These are phyloP conservation scores for Marmota monax DNA, from an alignment of 2,113 vertebrate species.

Conservation along the genomic window DNA sequence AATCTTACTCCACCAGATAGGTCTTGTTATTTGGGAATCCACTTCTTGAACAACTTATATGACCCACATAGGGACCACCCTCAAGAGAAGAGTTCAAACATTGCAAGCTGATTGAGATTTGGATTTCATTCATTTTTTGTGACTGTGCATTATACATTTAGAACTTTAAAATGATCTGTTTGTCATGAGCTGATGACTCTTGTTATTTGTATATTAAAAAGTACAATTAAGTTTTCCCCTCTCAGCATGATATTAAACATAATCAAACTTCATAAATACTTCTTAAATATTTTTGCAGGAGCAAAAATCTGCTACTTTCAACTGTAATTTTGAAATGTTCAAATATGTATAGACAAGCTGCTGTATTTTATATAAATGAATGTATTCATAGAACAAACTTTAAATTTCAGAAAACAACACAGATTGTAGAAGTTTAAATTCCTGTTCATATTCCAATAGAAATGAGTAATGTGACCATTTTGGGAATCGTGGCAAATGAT, in stretches of 20 bases:
- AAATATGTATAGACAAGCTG: slow-evolving; percentile 86
- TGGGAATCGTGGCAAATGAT: slow-evolving; percentile 75
- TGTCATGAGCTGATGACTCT: slow-evolving; percentile 17
- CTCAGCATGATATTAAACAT: slow-evolving; percentile 76
- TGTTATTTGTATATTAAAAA: slow-evolving; percentile 67
- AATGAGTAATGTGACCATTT: slow-evolving; percentile 83
- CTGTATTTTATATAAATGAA: slow-evolving; percentile 85
- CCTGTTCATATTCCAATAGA: slow-evolving; percentile 79
- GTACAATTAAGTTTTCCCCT: slow-evolving; percentile 59
- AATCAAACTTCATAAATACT: slow-evolving; percentile 80
- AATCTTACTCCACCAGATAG: background rate
- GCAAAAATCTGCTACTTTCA: slow-evolving; percentile 80
- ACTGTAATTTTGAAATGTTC: slow-evolving; percentile 83
- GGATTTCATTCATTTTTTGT: background rate
- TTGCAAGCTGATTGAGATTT: background rate
- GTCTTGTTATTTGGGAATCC: background rate
- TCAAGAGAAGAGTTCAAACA: background rate
- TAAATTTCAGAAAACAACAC: slow-evolving; percentile 83
- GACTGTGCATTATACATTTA: background rate
- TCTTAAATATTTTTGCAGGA: slow-evolving; percentile 82
- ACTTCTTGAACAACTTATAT: background rate
- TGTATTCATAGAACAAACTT: slow-evolving; percentile 85
- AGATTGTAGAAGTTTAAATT: slow-evolving; percentile 83
- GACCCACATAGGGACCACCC: background rate
- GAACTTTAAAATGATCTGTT: slow-evolving; percentile 9